A percentile compares a stretch with the other conserved stretches of the same genome.
Conservation (phyloP, 2,888 invertebrate species). For the Tipula unca region DNA sequence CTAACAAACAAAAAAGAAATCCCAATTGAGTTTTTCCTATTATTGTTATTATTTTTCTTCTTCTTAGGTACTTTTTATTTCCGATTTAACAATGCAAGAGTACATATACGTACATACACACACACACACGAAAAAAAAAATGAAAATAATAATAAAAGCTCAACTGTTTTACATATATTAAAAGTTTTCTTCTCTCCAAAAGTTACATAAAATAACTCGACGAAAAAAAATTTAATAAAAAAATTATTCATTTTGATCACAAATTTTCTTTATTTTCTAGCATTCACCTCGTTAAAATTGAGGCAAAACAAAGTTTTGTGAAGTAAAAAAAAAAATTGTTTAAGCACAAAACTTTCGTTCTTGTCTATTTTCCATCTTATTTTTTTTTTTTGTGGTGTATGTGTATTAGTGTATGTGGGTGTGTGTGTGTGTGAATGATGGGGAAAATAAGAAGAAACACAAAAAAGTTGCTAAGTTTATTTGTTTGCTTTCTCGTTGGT, state of each 20-base stretch:
- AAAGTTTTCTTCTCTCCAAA: not conserved
- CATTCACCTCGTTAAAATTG: not conserved
- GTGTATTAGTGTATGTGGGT: not conserved
- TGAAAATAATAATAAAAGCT: not conserved
- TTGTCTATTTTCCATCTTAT: not conserved
- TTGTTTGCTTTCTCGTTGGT: not conserved
- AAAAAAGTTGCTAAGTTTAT: not conserved
- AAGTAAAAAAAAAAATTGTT: not conserved
- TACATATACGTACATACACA: not conserved
- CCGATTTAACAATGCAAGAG: not conserved
- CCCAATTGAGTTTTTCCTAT: conserved; percentile 14
- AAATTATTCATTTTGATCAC: conserved; percentile 14
- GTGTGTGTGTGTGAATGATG: not conserved
- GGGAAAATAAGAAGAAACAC: not conserved
- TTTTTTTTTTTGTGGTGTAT: not conserved
- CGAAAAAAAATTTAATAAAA: not conserved
- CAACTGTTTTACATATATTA: conserved; percentile 4
- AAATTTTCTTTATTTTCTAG: not conserved
- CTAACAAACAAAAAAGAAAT: not conserved
- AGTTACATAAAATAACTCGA: not conserved
- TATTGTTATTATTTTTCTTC: not conserved
- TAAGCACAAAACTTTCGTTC: not conserved
- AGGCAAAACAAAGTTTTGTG: not conserved
- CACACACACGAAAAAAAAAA: not conserved
- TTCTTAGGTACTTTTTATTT: not conserved